Evolutionary conservation across 2,113 vertebrate species (phyloP), one percentile per base, ranked within the genome.

Genomic region (Lagopus muta): DNA sequence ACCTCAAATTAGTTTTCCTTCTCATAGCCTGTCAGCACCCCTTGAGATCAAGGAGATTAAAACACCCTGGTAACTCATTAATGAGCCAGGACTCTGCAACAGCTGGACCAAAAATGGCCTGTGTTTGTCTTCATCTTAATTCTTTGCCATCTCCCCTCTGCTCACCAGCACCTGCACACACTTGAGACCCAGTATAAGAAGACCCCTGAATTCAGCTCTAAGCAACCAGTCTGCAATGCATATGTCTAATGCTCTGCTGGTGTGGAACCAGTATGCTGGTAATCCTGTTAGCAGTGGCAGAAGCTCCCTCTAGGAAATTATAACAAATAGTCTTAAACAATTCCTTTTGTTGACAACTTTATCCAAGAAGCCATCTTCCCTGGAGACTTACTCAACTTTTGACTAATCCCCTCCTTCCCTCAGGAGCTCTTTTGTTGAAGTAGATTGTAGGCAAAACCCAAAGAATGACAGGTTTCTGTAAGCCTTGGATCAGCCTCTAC

Each of bases 341-440:
- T 96, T 97, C 92, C 90, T 96, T 97, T 96, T 93, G 95, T 95
- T 97, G 96, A 97, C 92, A 97, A 93, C 86, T 97, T 97, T 94
- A 97, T 97, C 96, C 96, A 96, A 97, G 95, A 96, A 97, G 94
- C 88, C 90, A 94, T 97, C 91, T 97, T 97, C 94, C 96, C 91
- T 84, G 85, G 94, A 97, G 96, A 95, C 93, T 87, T 93, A 93
- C 95, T 97, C 89, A 97, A 96, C 94, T 97, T 97, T 91, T 93
- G 81, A 92, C 89, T 97, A 97, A 97, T 97, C 93, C 89, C 73
- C 89, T 95, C 91, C 92, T 96, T 93, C 94, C 93, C 90, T 89
- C 90, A 96, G 96, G 96, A 97, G 95, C 82, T 90, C 92, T 97
- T 97, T 97, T 96, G 97, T 97, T 95, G 86, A 76, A 86, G 92